These are phyloP conservation scores for Balearica regulorum DNA, from an alignment of 2,797 vertebrate genomes.

Conservation along the genomic window DNA sequence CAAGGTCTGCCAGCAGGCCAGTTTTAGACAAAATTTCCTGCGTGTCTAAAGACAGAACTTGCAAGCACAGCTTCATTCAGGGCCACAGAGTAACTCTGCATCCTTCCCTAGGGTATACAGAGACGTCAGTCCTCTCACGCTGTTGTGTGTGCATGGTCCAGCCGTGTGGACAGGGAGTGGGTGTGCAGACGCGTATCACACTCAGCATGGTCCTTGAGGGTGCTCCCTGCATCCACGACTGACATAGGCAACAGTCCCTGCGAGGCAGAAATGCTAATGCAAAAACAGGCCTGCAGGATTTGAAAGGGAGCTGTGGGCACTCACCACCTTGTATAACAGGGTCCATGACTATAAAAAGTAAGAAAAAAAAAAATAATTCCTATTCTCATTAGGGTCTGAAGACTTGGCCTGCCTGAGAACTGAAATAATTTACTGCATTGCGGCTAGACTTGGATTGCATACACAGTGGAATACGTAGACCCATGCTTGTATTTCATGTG, in stretches of 20 bases:
- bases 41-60: neutral
- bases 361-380: neutral
- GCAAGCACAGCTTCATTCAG: neutral
- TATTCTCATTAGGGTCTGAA: neutral
- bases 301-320: neutral
- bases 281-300: neutral
- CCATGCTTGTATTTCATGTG: neutral
- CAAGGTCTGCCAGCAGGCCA: neutral
- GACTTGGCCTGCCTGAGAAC: neutral
- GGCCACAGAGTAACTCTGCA: rapidly evolving
- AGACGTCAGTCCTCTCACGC: neutral
- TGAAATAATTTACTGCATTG: neutral
- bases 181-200: neutral
- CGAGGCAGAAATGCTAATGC: neutral
- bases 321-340: neutral
- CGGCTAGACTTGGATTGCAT: neutral
- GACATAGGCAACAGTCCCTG: neutral
- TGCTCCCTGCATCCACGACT: rapidly evolving
- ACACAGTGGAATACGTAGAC: neutral
- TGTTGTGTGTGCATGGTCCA: neutral
- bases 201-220: neutral
- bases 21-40: neutral
- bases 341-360: neutral
- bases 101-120: neutral
- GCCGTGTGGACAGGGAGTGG: neutral